Percentiles rank a stretch among this genome's conserved stretches.
Evolutionary conservation across 2,797 vertebrate genomes (phyloP).

Genomic region (Mormyrops boulengeri): DNA sequence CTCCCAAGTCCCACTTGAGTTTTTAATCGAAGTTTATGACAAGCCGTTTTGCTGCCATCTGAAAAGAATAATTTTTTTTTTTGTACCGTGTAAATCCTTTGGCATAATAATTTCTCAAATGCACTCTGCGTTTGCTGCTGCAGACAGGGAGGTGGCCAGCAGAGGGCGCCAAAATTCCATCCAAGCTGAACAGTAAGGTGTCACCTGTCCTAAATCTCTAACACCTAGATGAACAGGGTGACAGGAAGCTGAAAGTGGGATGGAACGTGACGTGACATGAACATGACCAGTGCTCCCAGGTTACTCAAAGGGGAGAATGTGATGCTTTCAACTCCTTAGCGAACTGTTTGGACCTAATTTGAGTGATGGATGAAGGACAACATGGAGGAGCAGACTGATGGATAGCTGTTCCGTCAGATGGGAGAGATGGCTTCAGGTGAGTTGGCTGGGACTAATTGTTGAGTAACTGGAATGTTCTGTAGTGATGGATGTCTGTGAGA

Average conservation of each 20-base stretch:
- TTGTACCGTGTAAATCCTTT: neutral
- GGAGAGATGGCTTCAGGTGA: conserved; percentile 10
- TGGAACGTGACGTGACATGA: neutral
- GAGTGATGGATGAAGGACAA: neutral
- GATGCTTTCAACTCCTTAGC: conserved; percentile 16
- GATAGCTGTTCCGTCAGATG: conserved; percentile 41
- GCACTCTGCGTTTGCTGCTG: neutral
- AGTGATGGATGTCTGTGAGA: neutral
- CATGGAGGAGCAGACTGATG: conserved; percentile 24
- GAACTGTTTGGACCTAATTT: neutral
- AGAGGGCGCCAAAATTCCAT: conserved; percentile 34
- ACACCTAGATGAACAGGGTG: neutral
- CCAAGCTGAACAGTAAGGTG: neutral
- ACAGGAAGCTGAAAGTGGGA: neutral
- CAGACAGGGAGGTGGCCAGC: conserved; percentile 19
- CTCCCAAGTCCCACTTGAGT: neutral
- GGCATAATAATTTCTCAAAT: neutral
- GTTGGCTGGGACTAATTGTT: neutral
- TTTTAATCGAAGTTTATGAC: neutral
- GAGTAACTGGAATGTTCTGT: neutral
- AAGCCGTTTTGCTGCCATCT: neutral
- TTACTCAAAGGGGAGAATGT: conserved; percentile 1
- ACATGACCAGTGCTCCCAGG: neutral
- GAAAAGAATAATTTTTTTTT: neutral
- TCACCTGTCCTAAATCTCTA: neutral